Percentiles rank a stretch among this genome's conserved stretches.
Conservation (phyloP, 2,797 vertebrate species). For the Danio kyathit region DNA sequence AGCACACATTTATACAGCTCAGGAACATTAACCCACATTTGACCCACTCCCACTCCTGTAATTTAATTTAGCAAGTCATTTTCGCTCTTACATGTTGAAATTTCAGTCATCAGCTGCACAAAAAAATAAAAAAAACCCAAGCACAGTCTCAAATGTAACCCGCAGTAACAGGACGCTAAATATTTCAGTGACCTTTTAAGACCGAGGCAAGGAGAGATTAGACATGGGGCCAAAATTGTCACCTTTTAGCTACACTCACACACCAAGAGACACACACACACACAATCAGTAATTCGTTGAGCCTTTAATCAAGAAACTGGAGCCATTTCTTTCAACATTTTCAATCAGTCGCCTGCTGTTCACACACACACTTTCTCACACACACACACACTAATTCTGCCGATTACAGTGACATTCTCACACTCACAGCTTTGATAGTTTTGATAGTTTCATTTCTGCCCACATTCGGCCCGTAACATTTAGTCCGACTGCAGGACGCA, state of each 20-base stretch:
- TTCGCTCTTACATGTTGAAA: conserved; percentile 62
- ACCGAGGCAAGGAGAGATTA: conserved; percentile 53
- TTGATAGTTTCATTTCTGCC: conserved; percentile 12
- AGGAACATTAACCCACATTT: conserved; percentile 5
- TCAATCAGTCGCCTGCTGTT: conserved; percentile 36
- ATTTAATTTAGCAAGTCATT: conserved; percentile 58
- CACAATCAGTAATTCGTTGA: conserved; percentile 35
- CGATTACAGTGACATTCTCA: conserved; percentile 19
- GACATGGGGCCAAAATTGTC: conserved; percentile 3
- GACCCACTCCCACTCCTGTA: conserved; percentile 4
- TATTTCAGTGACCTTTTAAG: conserved; percentile 74
- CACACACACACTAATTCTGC: conserved; percentile 9
- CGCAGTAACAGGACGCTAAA: conserved; percentile 73
- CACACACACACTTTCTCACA: neutral
- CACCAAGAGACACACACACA: neutral
- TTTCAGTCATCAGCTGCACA: conserved; percentile 59
- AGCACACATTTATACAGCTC: neutral
- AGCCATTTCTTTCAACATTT: conserved; percentile 24
- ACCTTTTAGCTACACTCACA: neutral
- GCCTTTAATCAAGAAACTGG: conserved; percentile 33
- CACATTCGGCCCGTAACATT: conserved; percentile 12
- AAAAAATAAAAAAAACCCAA: conserved; percentile 67
- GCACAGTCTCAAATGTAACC: conserved; percentile 63
- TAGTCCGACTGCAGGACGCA: conserved; percentile 20
- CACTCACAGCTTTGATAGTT: conserved; percentile 7